Evolutionary conservation across 2,113 vertebrate genomes (phyloP).

Genomic region (Circaetus cinerascens): DNA sequence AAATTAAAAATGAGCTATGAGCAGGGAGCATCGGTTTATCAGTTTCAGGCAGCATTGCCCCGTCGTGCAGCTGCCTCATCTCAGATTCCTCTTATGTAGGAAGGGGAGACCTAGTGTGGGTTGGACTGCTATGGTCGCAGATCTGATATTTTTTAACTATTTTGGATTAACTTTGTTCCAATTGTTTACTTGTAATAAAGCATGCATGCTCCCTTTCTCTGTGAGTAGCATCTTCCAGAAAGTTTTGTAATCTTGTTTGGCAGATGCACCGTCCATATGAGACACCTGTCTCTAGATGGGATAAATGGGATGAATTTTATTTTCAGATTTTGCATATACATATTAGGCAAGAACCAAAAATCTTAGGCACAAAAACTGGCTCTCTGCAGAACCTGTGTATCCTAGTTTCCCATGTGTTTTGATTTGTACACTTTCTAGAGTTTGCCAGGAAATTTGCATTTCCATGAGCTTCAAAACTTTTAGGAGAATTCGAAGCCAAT

Average conservation of each 20-base stretch:
- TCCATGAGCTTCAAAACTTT: background rate
- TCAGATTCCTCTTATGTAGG: background rate
- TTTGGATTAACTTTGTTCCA: background rate
- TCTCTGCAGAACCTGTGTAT: background rate
- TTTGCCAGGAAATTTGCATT: background rate
- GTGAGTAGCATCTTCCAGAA: background rate
- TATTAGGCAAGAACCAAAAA: background rate
- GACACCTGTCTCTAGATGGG: background rate
- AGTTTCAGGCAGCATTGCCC: background rate
- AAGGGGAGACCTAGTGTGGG: background rate
- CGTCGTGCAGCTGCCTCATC: background rate
- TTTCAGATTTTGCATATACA: background rate
- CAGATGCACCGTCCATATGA: background rate
- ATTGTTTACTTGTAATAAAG: background rate
- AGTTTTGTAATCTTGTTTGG: background rate
- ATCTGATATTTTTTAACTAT: background rate
- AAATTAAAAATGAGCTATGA: background rate
- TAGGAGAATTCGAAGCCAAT: background rate
- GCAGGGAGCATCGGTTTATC: background rate
- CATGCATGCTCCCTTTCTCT: background rate
- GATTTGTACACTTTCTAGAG: background rate
- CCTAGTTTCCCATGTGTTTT: background rate
- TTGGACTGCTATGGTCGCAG: rapidly evolving
- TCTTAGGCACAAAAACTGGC: background rate
- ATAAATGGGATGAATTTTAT: background rate